phyloP scores from a whole-genome alignment of 53 echinoderm and acorn worm genomes.

The Echinarachnius parma region DNA sequence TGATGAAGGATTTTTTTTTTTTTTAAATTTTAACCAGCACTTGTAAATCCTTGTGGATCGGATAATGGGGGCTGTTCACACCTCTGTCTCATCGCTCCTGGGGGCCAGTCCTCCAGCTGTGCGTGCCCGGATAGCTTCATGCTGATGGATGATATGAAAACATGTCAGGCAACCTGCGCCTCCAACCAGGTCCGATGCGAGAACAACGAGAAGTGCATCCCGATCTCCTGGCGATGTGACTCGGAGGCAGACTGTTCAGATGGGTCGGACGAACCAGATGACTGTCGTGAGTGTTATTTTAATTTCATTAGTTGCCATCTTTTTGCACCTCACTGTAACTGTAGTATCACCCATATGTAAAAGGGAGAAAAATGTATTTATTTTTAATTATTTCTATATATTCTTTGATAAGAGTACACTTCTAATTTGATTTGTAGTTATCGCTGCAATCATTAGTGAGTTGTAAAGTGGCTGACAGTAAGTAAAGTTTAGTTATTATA shows the following conservation, averaged over 20 bases:
- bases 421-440: no score
- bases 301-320: neutral
- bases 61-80: conserved; percentile 87
- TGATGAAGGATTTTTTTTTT: no score
- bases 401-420: no score
- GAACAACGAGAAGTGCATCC: conserved; percentile 74
- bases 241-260: conserved; percentile 67
- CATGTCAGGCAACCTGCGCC: conserved; percentile 60
- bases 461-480: no score
- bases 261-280: conserved; percentile 71
- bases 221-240: conserved; percentile 86
- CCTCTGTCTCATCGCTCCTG: conserved; percentile 72
- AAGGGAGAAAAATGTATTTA: neutral
- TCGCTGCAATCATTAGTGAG: no score
- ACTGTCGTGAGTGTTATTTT: conserved; percentile 60
- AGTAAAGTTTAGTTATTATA: no score
- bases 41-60: conserved; percentile 69
- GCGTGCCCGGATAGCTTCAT: conserved; percentile 78
- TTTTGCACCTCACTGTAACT: neutral
- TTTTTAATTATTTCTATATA: no score
- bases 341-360: no score
- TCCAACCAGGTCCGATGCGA: conserved; percentile 59
- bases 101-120: conserved; percentile 60
- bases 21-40: no score
- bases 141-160: conserved; percentile 27